Conservation (phyloP, 2,113 vertebrate species). For the Atherinomorus stipes region DNA sequence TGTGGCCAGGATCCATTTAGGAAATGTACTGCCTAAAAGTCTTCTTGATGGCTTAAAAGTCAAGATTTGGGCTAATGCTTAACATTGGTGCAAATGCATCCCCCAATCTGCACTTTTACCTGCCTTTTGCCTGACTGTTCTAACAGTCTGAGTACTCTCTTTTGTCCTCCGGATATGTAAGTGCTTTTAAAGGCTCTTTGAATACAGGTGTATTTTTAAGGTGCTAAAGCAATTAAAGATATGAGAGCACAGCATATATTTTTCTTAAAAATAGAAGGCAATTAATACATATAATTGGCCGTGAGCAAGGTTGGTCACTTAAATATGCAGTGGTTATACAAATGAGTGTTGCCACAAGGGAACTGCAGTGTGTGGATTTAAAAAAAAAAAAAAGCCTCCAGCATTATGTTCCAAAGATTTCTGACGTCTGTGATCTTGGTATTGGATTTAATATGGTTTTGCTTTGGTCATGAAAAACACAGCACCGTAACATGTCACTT, state of each 20-base stretch:
- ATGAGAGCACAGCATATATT: slow-evolving; percentile 60
- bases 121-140: slow-evolving; percentile 43
- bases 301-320: slow-evolving; percentile 37
- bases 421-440: slow-evolving; percentile 42
- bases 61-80: slow-evolving; percentile 49
- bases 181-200: slow-evolving; percentile 47
- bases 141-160: slow-evolving; percentile 51
- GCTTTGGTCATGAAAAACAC: slow-evolving; percentile 4
- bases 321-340: slow-evolving; percentile 54
- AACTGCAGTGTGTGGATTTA: slow-evolving; percentile 25
- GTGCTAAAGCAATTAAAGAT: slow-evolving; percentile 49
- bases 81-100: slow-evolving; percentile 48
- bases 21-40: slow-evolving; percentile 38
- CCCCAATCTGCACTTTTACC: slow-evolving; percentile 40
- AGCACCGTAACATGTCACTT: neutral
- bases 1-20: slow-evolving; percentile 59
- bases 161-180: slow-evolving; percentile 47
- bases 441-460: slow-evolving; percentile 21
- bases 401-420: slow-evolving; percentile 48
- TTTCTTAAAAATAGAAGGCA: slow-evolving; percentile 54
- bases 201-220: slow-evolving; percentile 54
- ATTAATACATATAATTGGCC: slow-evolving; percentile 62
- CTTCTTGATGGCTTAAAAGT: slow-evolving; percentile 59
- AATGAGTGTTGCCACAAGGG: slow-evolving; percentile 56
- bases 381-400: slow-evolving; percentile 24